Evolutionary conservation across 2,797 vertebrate genomes (phyloP).

Genomic region (Acanthornis magna): DNA sequence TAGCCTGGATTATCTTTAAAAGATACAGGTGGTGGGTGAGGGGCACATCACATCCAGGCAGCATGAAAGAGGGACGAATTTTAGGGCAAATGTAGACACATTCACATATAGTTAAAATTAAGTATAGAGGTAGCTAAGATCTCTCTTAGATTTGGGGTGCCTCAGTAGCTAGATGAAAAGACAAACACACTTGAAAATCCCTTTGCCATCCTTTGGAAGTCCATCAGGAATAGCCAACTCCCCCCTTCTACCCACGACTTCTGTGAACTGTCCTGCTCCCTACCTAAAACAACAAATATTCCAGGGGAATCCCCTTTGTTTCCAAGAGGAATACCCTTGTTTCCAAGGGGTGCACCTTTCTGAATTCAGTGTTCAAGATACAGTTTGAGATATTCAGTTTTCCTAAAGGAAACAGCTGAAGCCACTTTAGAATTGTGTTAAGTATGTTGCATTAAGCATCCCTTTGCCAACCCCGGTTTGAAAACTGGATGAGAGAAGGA

Average conservation of each 20-base stretch:
- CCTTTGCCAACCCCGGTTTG: constrained; percentile 1
- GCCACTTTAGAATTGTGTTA: constrained; percentile 19
- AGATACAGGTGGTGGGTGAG: background rate
- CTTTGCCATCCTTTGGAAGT: background rate
- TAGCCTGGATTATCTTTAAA: background rate
- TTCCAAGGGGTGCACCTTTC: background rate
- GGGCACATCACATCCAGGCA: background rate
- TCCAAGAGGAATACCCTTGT: background rate
- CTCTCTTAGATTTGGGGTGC: background rate
- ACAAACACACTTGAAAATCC: background rate
- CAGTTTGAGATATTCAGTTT: background rate
- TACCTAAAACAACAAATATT: background rate
- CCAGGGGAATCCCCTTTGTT: background rate
- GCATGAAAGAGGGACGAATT: background rate
- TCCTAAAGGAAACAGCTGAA: background rate
- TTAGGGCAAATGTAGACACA: background rate
- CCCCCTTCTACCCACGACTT: background rate
- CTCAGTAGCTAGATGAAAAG: background rate
- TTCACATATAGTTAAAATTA: background rate
- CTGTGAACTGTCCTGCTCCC: background rate
- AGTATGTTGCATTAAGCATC: background rate
- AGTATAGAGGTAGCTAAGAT: background rate
- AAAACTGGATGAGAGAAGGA: constrained; percentile 1
- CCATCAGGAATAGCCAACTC: background rate
- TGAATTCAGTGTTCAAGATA: background rate